Base-by-base conservation (phyloP, 92 coral and sea anemone genomes). In the Isaurus tuberculatus region DNA sequence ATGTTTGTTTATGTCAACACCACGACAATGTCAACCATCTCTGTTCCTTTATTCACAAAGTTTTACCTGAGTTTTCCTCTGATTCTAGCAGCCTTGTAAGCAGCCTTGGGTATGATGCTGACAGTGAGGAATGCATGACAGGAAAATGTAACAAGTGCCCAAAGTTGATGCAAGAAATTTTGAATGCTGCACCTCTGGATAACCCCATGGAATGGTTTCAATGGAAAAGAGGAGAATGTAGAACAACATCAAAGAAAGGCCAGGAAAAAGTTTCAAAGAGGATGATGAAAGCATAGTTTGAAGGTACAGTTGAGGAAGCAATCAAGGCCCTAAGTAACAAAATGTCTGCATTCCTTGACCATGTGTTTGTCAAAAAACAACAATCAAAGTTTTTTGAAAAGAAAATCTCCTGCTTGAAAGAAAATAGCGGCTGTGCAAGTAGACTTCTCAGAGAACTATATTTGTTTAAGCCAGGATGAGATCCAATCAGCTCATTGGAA, bases 371-470 rank as follows among this genome's bases (percentile, higher is more conserved):
- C 43, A 84, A 87, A 65, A 33, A 87, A 55, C 57, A 87, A 67
- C 91, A 87, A 40, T 43, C 91, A 29, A 82, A 40, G 61, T 87
- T 60, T 40, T 82, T 87, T 74, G 91, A 83, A 55, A 65, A 82
- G 26, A 87, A 66, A 58, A 83, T 71, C n/a, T 28, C 82, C 67
- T 67, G 48, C 77, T 31, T 36, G 67, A 65, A 69, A 36, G 51
- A 69, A 32, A 69, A 44, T 22, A 25, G 91, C 61, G 34, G 88
- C 84, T 1, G 85, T 88, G 15, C 94, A 91, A 55, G 86, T 81
- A 7, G 91, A 91, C 53, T 80, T 88, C 53, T 74, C 94, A 19
- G 88, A 91, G 65, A 86, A 91, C 49, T 91, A 86, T 30, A 49
- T 75, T 1, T 91, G 87, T 42, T 25, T 22, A 26, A 55, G 60